Evolutionary conservation across 2,888 invertebrate genomes (phyloP).

Genomic region (Caenorhabditis angaria): DNA sequence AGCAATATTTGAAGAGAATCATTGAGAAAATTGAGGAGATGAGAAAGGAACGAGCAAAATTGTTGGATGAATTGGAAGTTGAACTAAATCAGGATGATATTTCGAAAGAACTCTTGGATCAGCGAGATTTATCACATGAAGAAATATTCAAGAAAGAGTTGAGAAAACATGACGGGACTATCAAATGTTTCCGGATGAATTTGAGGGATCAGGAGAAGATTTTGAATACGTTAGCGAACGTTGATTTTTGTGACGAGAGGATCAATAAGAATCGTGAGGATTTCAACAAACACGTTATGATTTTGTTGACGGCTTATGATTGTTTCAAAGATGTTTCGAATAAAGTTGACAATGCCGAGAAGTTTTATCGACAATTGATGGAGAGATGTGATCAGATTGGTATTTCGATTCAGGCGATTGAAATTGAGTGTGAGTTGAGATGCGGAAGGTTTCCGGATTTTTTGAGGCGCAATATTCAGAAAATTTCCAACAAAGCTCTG

Average conservation of each 20-base stretch:
- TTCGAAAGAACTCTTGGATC: conserved; percentile 82
- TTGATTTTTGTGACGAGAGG: conserved; percentile 65
- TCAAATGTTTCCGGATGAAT: conserved; percentile 85
- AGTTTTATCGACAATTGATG: conserved; percentile 45
- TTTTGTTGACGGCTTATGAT: conserved; percentile 85
- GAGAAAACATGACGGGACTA: conserved; percentile 82
- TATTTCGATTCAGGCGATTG: conserved; percentile 52
- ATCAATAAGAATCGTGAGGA: conserved; percentile 23
- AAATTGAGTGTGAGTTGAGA: conserved; percentile 54
- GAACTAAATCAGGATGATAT: conserved; percentile 86
- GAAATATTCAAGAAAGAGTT: conserved; percentile 81
- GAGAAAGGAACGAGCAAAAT: conserved; percentile 84
- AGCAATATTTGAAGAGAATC: conserved; percentile 6
- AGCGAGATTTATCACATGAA: conserved; percentile 34
- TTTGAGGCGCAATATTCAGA: no score
- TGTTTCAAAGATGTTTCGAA: conserved; percentile 87
- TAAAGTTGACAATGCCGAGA: conserved; percentile 85
- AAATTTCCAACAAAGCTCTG: no score
- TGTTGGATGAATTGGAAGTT: conserved; percentile 83
- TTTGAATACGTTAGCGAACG: conserved; percentile 85
- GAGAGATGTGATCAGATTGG: conserved; percentile 43
- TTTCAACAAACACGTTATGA: conserved; percentile 77
- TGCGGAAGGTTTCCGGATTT: no score
- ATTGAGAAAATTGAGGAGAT: conserved; percentile 78
- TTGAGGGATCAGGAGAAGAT: conserved; percentile 91